Base-by-base conservation (phyloP, 2,888 invertebrate species). In the Nasonovia ribisnigri region DNA sequence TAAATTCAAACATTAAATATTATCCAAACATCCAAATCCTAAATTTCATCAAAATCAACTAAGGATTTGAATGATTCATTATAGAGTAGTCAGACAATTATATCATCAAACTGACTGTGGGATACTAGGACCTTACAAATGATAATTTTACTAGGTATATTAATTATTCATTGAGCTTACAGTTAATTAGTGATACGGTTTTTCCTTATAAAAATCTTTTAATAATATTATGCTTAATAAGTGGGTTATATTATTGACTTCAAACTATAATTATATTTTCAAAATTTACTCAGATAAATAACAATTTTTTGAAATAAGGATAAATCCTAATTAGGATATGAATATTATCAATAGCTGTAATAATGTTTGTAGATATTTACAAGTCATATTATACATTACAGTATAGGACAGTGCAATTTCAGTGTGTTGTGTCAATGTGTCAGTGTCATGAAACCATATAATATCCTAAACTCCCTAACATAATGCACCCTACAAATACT, bases 401-500 rank as follows among this genome's bases (percentile, higher is more conserved):
- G 6, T 20, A 77, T 36, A 42, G 20, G 8, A 77, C 2, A 36
- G 20, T 36, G 20, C 8, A 77, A 36, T 77, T 16, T 16, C 8
- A n/a, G 16, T 67, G 5, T 36, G 20, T 5, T 16, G 6, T n/a
- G 36, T 77, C 77, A 77, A 77, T 20, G 20, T 77, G 36, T 77
- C 20, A 77, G 8, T 77, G 3, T 48, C 54, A 48, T 42, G 92
- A 92, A 92, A 92, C 92, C 92, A 60, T 92, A 92, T 13, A 91
- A 77, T 20, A 43, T 77, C 13, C 16, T 84, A 46, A 43, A 43
- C 29, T 57, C 43, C 5, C 24, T 43, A 20, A 20, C 8, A 60
- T 13, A 46, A 57, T 57, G 43, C 57, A 86, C 36, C 60, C 46
- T 42, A 46, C 36, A 48, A 92, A 67, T 87, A 87, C 46, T 42